Conservation (phyloP, 2,797 vertebrate species). For the Thunnus albacares region DNA sequence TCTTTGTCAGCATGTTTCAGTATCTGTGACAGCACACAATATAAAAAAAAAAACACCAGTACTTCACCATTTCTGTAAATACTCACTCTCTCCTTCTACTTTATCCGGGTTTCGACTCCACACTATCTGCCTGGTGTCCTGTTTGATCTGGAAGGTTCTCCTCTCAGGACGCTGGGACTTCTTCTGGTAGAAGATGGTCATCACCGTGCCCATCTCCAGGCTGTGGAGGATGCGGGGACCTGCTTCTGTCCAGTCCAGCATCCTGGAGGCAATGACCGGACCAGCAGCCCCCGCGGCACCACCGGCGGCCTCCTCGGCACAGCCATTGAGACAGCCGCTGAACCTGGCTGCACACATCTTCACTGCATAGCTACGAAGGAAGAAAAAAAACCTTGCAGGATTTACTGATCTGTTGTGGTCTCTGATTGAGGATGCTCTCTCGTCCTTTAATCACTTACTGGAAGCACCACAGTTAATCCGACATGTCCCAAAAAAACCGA, state of each 20-base stretch:
- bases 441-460: constrained; percentile 15
- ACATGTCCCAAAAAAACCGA: constrained; percentile 37
- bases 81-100: constrained; percentile 90
- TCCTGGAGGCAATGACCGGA: constrained; percentile 69
- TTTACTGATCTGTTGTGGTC: constrained; percentile 18
- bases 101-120: constrained; percentile 90
- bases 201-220: constrained; percentile 89
- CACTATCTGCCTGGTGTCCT: constrained; percentile 87
- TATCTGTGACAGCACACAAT: not conserved
- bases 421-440: not conserved
- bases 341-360: constrained; percentile 88
- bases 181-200: constrained; percentile 92
- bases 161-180: constrained; percentile 91
- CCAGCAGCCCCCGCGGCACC: constrained; percentile 39
- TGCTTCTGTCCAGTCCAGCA: constrained; percentile 84
- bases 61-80: not conserved
- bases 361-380: constrained; percentile 69
- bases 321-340: constrained; percentile 86
- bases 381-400: not conserved
- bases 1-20: constrained; percentile 35
- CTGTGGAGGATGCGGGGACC: constrained; percentile 83
- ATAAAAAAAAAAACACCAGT: not conserved
- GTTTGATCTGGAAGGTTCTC: constrained; percentile 88
- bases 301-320: constrained; percentile 71
- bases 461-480: constrained; percentile 4